Conservation (phyloP, 1,140 invertebrate genomes). For the Linepithema humile region DNA sequence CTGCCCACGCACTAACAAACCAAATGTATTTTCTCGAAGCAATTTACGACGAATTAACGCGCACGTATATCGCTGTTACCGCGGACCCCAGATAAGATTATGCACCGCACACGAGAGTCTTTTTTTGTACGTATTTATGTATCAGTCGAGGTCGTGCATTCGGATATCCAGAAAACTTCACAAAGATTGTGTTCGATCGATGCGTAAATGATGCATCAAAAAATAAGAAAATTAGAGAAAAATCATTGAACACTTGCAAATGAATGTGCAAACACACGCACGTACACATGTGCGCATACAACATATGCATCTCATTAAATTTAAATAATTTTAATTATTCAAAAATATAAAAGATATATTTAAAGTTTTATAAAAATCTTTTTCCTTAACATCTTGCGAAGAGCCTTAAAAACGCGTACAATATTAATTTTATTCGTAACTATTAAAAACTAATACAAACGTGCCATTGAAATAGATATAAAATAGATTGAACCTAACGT, state of each 20-base stretch:
- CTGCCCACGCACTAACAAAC: constrained; percentile 2
- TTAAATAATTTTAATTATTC: constrained; percentile 3
- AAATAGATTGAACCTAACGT: too few relatives aligned
- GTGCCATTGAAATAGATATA: too few relatives aligned
- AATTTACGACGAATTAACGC: constrained; percentile 37
- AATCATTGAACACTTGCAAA: not conserved
- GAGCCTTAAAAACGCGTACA: too few relatives aligned
- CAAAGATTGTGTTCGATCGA: not conserved
- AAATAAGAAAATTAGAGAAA: not conserved
- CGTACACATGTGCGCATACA: not conserved
- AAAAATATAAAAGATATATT: not conserved
- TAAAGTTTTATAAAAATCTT: too few relatives aligned
- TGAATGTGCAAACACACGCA: not conserved
- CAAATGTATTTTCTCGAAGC: constrained; percentile 26
- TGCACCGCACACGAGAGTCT: not conserved
- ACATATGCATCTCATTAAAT: not conserved
- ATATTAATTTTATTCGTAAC: too few relatives aligned
- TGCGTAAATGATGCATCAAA: not conserved
- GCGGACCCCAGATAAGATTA: constrained; percentile 39
- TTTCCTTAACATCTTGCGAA: too few relatives aligned
- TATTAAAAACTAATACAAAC: too few relatives aligned
- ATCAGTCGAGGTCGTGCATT: constrained; percentile 19
- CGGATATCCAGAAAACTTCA: not conserved
- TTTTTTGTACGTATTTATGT: not conserved
- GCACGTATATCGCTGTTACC: constrained; percentile 40